Conservation (phyloP, 2,113 vertebrate species). For the Psammodynastes pulverulentus region DNA sequence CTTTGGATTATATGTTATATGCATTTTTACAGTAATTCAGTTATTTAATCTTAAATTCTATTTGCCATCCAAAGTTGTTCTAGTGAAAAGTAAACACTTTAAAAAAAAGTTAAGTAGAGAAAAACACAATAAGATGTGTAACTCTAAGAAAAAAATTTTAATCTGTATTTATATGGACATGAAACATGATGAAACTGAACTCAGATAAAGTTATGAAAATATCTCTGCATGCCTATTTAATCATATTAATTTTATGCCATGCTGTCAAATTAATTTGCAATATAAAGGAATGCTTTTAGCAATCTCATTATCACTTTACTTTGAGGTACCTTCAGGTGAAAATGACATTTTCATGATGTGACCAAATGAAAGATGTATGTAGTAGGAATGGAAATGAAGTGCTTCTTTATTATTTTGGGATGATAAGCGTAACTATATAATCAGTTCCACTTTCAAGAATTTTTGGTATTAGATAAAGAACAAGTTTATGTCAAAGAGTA, state of each 20-base stretch:
- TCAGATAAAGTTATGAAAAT: not conserved
- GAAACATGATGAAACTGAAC: not conserved
- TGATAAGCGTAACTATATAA: not conserved
- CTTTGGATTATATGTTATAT: not conserved
- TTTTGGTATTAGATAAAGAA: not conserved
- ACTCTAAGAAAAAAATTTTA: not conserved
- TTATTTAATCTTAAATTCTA: not conserved
- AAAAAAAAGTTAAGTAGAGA: not conserved
- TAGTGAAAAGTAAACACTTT: not conserved
- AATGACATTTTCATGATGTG: slow-evolving; percentile 9
- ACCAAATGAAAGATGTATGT: slow-evolving; percentile 12
- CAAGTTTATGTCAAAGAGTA: not conserved
- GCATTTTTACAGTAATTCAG: not conserved
- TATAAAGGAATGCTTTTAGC: slow-evolving; percentile 14
- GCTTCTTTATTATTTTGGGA: not conserved
- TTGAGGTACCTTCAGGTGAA: slow-evolving; percentile 6
- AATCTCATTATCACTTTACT: slow-evolving; percentile 26
- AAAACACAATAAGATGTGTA: not conserved
- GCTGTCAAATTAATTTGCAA: slow-evolving; percentile 6
- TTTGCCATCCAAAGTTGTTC: not conserved
- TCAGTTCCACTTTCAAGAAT: not conserved
- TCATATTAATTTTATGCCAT: not conserved
- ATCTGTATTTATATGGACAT: not conserved
- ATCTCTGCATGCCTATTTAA: slow-evolving; percentile 11
- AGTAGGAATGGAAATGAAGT: slow-evolving; percentile 3